Base-by-base conservation (phyloP, 2,888 invertebrate genomes). In the Dione juno region DNA sequence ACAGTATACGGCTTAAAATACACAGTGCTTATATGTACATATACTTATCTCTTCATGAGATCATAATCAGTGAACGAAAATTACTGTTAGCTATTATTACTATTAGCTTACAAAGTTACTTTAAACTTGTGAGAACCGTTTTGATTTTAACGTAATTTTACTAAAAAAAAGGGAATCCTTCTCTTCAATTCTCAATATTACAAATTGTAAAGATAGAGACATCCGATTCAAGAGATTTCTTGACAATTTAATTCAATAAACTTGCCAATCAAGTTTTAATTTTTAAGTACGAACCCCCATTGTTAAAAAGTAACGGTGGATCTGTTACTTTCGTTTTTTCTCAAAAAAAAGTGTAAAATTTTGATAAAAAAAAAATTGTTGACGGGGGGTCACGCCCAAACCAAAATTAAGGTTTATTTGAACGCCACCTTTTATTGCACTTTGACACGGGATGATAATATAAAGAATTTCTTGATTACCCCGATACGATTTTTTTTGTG, bases 371-470 rank as follows among this genome's bases (percentile, higher is more conserved):
- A 89, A 90, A 90, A 88, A 86, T 77, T 84, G 89, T 89, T 91
- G 92, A 92, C 88, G 88, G 91, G 92, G 92, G 93, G 92, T 92
- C 92, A 93, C 89, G 88, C 88, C 90, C 83, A 77, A 85, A 88
- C 89, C 88, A 77, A 92, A 92, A 91, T 92, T 91, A 91, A 88
- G 89, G 88, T 86, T 89, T 91, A 85, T 86, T 88, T 81, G 82
- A 77, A 82, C 80, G 85, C 87, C 88, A 92, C 88, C 90, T 90
- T 88, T 89, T 82, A 86, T 86, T 89, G 92, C 90, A 88, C 92
- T 92, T 88, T 92, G 92, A 92, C 92, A 93, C 85, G 87, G 84
- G 84, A 88, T 88, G 84, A 76, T 82, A 84, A 79, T 77, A 76
- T 78, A 84, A 82, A 82, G 85, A 86, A 84, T 79, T 81, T 84